Evolutionary conservation across 2,113 vertebrate genomes (phyloP), one percentile per base, ranked within the genome.

Genomic region (Zosterops borbonicus): DNA sequence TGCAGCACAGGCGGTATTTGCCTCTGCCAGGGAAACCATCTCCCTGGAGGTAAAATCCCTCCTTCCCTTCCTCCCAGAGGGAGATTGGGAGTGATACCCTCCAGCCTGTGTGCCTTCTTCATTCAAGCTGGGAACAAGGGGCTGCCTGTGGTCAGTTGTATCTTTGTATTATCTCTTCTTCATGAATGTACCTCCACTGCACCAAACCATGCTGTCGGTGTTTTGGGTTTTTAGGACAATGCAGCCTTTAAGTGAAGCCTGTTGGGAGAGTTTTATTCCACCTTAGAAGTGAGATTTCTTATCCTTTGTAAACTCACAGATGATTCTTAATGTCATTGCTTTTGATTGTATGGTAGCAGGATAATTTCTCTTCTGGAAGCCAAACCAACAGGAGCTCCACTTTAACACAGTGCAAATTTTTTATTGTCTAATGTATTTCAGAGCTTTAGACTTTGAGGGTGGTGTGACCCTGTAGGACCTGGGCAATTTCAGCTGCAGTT

Each of bases 161-260:
- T 49, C 59, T 80, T 52, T 81, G 31, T 67, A 41, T 82, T 88
- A 21, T 12, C 27, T 47, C 9, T 53, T 87, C 18, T 42, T 56
- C 19, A 9, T 2, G 5, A n/a, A 22, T 14, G 16, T 5, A 14
- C 60, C 27, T 82, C 14, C 5, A 6, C 33, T 1, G 2, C 9
- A 24, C 12, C 33, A 75, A 82, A 60, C 33, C 29, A 31, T n/a
- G 37, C 10, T 1, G 1, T 33, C 64, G 47, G 39, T 68, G 22
- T 58, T 68, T 14, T 13, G 44, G 9, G 17, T 39, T 64, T 86
- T 71, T 71, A 55, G 62, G 35, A 68, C 21, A 63, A 31, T 35
- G 6, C 27, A 76, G 19, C 9, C 4, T 21, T 35, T 64, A 89
- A 84, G 46, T 33, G 39, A 71, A 70, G 47, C 28, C 14, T 64